Conservation (phyloP, 2,797 vertebrate genomes). For the Malurus leucopterus region DNA sequence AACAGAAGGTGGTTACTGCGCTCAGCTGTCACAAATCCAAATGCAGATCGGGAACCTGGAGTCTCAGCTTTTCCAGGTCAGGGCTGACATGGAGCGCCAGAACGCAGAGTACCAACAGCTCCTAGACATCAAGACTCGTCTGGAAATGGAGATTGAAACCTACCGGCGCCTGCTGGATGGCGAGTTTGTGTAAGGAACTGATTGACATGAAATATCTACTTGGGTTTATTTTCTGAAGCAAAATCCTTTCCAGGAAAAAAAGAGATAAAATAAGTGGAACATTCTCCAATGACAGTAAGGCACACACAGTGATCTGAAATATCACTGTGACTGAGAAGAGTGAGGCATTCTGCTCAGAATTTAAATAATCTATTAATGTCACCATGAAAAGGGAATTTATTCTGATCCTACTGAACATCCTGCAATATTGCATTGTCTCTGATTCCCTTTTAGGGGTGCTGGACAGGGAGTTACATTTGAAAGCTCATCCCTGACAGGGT, state of each 20-base stretch:
- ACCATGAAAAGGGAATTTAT: neutral
- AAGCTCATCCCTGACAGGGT: constrained; percentile 38
- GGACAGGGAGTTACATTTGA: constrained; percentile 44
- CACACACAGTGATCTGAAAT: neutral
- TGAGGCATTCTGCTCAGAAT: neutral
- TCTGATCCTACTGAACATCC: neutral
- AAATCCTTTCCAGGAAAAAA: neutral
- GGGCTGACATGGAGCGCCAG: constrained; percentile 68
- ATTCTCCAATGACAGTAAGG: neutral
- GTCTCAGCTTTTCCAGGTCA: constrained; percentile 72
- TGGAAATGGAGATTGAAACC: constrained; percentile 77
- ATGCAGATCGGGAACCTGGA: constrained; percentile 68
- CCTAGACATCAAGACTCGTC: constrained; percentile 73
- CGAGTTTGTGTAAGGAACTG: constrained; percentile 52
- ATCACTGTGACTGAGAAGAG: neutral
- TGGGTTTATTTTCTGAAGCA: neutral
- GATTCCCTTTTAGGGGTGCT: constrained; percentile 18
- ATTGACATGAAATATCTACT: neutral
- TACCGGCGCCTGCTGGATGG: constrained; percentile 74
- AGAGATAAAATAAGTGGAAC: neutral
- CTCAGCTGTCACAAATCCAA: constrained; percentile 68
- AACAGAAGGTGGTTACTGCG: constrained; percentile 68
- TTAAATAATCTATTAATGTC: neutral
- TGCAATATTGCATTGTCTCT: neutral
- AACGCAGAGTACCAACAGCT: constrained; percentile 65